Evolutionary conservation across 2,113 vertebrate genomes (phyloP).

Genomic region (Lonchura striata): DNA sequence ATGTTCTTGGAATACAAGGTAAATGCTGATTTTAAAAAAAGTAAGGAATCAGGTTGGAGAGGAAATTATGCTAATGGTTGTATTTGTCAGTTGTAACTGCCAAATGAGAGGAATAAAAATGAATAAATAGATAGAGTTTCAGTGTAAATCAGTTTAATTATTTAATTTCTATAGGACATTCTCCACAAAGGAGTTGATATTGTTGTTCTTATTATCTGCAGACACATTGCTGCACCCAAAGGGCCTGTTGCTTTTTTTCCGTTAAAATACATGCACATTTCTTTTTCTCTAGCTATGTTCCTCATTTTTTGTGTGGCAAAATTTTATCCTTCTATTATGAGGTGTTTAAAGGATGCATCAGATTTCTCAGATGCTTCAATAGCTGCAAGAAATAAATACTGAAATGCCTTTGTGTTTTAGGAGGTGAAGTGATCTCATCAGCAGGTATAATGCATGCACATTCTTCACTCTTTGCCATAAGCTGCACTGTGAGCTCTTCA

Average conservation of each 20-base stretch:
- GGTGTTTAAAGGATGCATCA: neutral
- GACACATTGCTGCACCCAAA: neutral
- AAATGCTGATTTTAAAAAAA: neutral
- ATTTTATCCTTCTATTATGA: neutral
- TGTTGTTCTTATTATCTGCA: neutral
- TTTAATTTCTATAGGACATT: neutral
- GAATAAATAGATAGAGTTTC: neutral
- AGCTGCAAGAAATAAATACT: neutral
- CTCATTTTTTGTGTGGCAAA: neutral
- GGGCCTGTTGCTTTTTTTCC: neutral
- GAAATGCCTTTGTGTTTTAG: neutral
- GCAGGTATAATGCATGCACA: rapidly evolving
- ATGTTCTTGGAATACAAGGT: neutral
- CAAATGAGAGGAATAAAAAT: neutral
- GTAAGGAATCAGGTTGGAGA: neutral
- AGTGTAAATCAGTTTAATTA: neutral
- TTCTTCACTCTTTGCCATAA: neutral
- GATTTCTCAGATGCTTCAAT: neutral
- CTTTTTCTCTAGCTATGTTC: neutral
- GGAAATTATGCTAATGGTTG: neutral
- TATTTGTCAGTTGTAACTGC: neutral
- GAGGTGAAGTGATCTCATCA: neutral
- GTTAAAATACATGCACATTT: neutral
- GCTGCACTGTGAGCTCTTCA: neutral
- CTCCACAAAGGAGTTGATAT: neutral